These are phyloP conservation scores for Calcarius ornatus DNA, from an alignment of 2,113 vertebrate genomes.

Conservation along the genomic window DNA sequence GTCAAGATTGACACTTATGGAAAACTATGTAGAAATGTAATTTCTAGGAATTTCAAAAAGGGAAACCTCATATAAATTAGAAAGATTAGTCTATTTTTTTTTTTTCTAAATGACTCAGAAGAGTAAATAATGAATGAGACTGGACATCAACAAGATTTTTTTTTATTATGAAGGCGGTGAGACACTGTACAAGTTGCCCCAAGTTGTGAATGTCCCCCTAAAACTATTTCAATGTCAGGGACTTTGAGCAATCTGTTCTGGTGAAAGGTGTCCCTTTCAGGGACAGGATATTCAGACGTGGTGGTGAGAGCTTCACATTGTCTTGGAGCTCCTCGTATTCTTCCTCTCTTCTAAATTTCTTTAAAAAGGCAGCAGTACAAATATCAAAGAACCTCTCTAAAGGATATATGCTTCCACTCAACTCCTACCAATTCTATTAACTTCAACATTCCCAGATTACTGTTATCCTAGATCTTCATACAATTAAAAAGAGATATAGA, in stretches of 20 bases:
- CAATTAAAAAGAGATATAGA: background rate
- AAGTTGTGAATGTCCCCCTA: fast-evolving
- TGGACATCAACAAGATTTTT: background rate
- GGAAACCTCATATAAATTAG: background rate
- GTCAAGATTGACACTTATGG: background rate
- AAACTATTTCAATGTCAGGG: background rate
- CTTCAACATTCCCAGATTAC: background rate
- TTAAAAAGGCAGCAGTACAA: background rate
- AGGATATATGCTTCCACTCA: background rate
- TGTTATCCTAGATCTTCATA: background rate
- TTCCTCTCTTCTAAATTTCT: background rate
- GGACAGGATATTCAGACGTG: background rate
- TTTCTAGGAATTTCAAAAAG: background rate
- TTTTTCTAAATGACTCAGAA: background rate
- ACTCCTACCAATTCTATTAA: background rate
- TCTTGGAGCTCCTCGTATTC: background rate
- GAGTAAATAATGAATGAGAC: background rate
- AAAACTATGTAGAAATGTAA: background rate
- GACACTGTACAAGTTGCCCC: background rate
- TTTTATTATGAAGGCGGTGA: background rate
- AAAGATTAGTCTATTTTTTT: background rate
- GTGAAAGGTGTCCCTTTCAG: background rate
- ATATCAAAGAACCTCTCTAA: background rate
- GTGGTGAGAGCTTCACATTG: background rate
- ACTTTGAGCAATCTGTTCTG: background rate